Conservation (phyloP, 2,113 vertebrate species). For the Pseudorasbora parva region DNA sequence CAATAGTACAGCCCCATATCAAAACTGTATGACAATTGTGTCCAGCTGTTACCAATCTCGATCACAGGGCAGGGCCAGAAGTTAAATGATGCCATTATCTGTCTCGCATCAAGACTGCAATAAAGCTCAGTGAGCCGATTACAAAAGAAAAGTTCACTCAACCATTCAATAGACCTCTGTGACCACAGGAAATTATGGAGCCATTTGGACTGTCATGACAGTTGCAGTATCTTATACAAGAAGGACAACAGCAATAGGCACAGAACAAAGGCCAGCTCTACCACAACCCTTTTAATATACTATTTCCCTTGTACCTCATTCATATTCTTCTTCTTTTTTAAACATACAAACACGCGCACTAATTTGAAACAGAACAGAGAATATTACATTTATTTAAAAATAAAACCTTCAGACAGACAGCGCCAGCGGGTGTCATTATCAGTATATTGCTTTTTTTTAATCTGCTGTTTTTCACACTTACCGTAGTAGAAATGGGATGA, state of each 20-base stretch:
- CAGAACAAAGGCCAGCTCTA: not conserved
- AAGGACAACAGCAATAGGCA: constrained; percentile 27
- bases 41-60: constrained; percentile 27
- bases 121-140: constrained; percentile 38
- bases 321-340: not conserved
- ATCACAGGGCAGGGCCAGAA: constrained; percentile 4
- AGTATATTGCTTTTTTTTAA: constrained; percentile 1
- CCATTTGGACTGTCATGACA: constrained; percentile 25
- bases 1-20: constrained; percentile 12
- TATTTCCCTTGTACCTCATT: not conserved
- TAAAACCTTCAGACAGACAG: not conserved
- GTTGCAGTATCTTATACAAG: constrained; percentile 11
- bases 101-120: constrained; percentile 35
- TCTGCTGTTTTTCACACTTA: constrained; percentile 34
- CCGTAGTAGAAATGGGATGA: constrained; percentile 48
- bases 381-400: not conserved
- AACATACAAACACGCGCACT: not conserved
- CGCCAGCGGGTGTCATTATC: not conserved
- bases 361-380: not conserved
- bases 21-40: constrained; percentile 3
- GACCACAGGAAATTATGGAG: constrained; percentile 38
- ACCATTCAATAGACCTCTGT: constrained; percentile 38
- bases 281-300: not conserved
- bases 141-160: constrained; percentile 33
- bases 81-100: constrained; percentile 36